Evolutionary conservation across 2,113 vertebrate genomes (phyloP).

Genomic region (Corvus cornix): DNA sequence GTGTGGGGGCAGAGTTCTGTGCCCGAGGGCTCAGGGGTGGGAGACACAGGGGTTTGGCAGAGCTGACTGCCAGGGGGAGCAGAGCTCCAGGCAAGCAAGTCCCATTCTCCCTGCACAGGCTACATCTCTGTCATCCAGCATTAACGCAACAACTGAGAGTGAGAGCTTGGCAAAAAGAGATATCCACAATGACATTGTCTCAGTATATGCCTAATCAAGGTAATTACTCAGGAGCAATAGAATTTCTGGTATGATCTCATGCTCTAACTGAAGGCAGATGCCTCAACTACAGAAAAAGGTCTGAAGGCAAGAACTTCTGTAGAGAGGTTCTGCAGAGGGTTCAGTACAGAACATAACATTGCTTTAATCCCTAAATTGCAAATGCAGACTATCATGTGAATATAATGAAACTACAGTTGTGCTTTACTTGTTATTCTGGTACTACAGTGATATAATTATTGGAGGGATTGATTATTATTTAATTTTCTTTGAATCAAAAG

Average conservation of each 20-base stretch:
- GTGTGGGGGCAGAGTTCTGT: background rate
- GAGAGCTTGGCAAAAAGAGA: background rate
- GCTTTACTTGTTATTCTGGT: background rate
- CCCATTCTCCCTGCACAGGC: background rate
- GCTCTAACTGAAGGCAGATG: background rate
- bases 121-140: background rate
- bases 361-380: background rate
- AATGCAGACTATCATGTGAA: background rate
- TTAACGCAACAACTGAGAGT: background rate
- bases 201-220: background rate
- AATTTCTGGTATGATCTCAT: background rate
- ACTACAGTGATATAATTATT: background rate
- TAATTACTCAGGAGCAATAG: background rate
- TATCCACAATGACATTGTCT: background rate
- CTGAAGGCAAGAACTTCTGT: background rate
- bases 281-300: background rate
- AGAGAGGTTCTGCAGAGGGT: background rate
- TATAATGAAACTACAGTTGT: background rate
- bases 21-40: background rate
- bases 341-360: background rate
- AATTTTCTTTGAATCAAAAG: background rate
- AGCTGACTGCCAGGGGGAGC: background rate
- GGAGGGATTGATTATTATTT: background rate
- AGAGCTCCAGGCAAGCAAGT: background rate
- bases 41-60: background rate